Conservation (phyloP, 2,113 vertebrate species). For the Psilopsiagon aymara region DNA sequence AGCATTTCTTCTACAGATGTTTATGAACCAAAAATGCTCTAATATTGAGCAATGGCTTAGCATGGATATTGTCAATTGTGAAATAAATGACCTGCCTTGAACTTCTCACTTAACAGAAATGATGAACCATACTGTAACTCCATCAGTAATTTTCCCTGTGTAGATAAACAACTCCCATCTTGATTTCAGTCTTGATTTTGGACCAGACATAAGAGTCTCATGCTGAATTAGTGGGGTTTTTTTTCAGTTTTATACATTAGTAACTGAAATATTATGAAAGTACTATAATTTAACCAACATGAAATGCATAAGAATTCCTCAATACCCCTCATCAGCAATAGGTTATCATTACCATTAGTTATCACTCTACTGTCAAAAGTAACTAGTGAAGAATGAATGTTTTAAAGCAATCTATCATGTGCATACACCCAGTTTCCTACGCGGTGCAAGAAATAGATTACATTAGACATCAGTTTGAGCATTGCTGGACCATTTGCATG, state of each 20-base stretch:
- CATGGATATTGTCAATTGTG: neutral
- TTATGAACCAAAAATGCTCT: neutral
- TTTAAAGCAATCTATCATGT: neutral
- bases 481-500: neutral
- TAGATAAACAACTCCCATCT: conserved; percentile 8
- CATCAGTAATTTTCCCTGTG: neutral
- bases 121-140: neutral
- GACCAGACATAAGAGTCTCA: neutral
- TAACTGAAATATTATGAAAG: neutral
- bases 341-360: neutral
- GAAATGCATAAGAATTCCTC: neutral
- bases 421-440: neutral
- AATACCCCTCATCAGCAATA: neutral
- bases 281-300: neutral
- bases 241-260: neutral
- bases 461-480: neutral
- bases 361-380: neutral
- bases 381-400: neutral
- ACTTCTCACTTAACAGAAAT: neutral
- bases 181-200: conserved; percentile 3
- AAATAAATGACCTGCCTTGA: neutral
- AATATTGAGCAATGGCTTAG: neutral
- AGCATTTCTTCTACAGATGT: neutral
- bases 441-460: neutral
- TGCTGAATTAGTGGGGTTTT: neutral